Evolutionary conservation across 2,797 vertebrate genomes (phyloP).

Genomic region (Sibirionetta formosa): DNA sequence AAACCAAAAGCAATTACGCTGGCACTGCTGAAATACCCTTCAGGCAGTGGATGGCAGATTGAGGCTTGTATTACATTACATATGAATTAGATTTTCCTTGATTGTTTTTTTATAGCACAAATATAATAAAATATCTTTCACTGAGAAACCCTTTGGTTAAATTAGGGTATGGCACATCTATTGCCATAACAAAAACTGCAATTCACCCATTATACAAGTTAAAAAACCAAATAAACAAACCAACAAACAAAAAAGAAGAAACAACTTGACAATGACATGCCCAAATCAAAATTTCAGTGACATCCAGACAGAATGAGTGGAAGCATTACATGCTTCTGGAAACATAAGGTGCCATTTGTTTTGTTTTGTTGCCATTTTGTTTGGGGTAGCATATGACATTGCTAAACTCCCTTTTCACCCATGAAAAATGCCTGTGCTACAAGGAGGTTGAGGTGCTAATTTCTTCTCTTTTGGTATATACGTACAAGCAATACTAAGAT

Average conservation of each 20-base stretch:
- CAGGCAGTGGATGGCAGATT: not conserved
- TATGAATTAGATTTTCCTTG: not conserved
- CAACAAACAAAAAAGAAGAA: not conserved
- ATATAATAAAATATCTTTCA: not conserved
- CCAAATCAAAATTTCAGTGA: not conserved
- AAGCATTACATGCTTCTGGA: not conserved
- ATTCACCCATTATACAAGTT: not conserved
- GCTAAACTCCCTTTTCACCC: not conserved
- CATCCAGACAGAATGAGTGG: not conserved
- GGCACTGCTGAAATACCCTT: not conserved
- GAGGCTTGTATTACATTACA: rapidly evolving
- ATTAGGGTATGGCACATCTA: not conserved
- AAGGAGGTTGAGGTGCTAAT: too few relatives aligned
- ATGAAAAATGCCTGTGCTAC: not conserved
- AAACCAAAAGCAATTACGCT: not conserved
- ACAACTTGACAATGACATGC: not conserved
- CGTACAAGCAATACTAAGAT: not conserved
- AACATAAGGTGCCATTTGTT: not conserved
- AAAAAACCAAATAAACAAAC: not conserved
- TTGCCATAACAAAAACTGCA: not conserved
- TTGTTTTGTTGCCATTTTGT: too few relatives aligned
- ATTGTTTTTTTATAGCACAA: not conserved
- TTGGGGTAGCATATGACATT: rapidly evolving
- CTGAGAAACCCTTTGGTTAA: not conserved
- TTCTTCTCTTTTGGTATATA: not conserved